Evolutionary conservation across 2,797 vertebrate genomes (phyloP), one percentile per base, ranked within the genome.

Genomic region (Tolypeutes matacus): DNA sequence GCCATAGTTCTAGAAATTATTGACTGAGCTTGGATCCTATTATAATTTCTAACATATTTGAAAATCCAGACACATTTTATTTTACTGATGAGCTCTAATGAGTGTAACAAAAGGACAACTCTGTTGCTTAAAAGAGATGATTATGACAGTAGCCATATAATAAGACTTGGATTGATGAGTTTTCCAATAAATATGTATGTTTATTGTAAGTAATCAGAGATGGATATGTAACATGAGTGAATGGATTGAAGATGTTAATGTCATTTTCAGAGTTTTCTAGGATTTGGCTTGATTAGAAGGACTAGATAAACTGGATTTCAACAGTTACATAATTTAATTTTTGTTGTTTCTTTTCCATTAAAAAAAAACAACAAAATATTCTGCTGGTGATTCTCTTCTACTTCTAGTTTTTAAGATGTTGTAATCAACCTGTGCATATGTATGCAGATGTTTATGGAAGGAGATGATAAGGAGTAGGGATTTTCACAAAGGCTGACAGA

Each of bases 31-130:
- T 91, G 60, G 51, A 69, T 95, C 42, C 88, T 87, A 14, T 92
- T 91, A n/a, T 17, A 91, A 75, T 96, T 96, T 91, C 64, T 83
- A 86, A 86, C 9, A 42, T 62, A 56, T 96, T 86, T 88, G 85
- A 95, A 96, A 96, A 95, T 46, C 87, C n/a, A 77, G 51, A 46
- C 85, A 90, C 70, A n/a, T 95, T 96, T 96, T 92, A 75, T 89
- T 96, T 96, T 84, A 94, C 42, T 80, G 20, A 80, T 42, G 27
- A 36, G 25, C 6, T 46, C 36, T 82, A 95, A 87, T 90, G 80
- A 96, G 73, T 90, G 73, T 94, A 93, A 83, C 64, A 75, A 94
- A 83, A 31, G 46, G 67, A 92, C 87, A 94, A 91, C 12, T 65
- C 51, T 76, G 60, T 92, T 95, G 64, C 29, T 93, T 91, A 39